Base-by-base conservation (phyloP, 2,888 invertebrate genomes). In the Hypomecis atomaria region DNA sequence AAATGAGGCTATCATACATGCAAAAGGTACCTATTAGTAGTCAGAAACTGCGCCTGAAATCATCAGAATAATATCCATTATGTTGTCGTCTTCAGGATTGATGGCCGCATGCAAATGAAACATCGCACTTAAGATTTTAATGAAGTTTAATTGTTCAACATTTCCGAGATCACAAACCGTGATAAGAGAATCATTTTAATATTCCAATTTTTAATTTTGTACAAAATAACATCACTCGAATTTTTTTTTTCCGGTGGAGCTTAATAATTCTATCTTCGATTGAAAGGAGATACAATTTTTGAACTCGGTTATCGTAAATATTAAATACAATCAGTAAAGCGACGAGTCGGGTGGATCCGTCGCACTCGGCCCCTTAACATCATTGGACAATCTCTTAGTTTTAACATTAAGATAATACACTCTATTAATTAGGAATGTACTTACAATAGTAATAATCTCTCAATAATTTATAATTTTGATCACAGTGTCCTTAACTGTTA, bases 381-480 rank as follows among this genome's bases (percentile, higher is more conserved):
- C 80, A 79, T 81, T 83, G 86, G 87, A 88, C 87, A 88, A 87
- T 83, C 82, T 84, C 80, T 83, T 83, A 82, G 45, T 48, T 67
- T 62, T 86, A 89, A 89, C 89, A 88, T 88, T 88, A 87, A 81
- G 85, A 87, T 88, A 86, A 87, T 87, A 89, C 87, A 84, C 87
- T 88, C 85, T 90, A 88, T 86, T 84, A 76, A 81, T 88, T 90
- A 91, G 92, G 92, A 92, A 91, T 92, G 91, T 92, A 89, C 88
- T 89, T 92, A 92, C 83, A 88, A 85, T 90, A 81, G 85, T 89
- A 87, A 91, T 90, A 92, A 92, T 92, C 91, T 92, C 90, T 92
- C 90, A 91, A 90, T 92, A 92, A 89, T 92, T 91, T 90, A 92
- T 92, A 92, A 92, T 92, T 92, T 92, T 88, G 90, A 92, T 92